Evolutionary conservation across 2,888 invertebrate species (phyloP), one percentile per base, ranked within the genome.

Genomic region (Melangyna quadrimaculata): DNA sequence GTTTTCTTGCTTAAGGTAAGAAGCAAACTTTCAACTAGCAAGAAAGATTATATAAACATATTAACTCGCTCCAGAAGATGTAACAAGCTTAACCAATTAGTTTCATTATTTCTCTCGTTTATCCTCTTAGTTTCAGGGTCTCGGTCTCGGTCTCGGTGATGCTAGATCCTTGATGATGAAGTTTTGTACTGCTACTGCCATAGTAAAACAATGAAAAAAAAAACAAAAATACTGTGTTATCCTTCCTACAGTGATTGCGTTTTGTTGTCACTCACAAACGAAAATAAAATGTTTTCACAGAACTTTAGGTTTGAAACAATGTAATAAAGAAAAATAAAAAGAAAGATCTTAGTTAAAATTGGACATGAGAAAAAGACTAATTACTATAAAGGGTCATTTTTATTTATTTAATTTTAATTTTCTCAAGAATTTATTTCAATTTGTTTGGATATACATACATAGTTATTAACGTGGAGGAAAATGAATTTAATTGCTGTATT

Each of bases 1-100:
- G 22, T 51, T 14, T 51, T 24, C 45, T 5, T 45, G 45, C 19
- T 1, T 19, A 19, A 9, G 10, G 10, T n/a, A n/a, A n/a, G n/a
- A 1, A 19, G 10, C 19, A n/a, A n/a, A 45, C 43, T 43, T 43
- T 43, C 43, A 17, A 3, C 8, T 9, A 45, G 4, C 10, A 45
- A 19, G 45, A 19, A n/a, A n/a, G n/a, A 7, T 43, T 17, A 45
- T 45, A 27, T 43, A 63, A 43, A 63, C 43, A 24, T 43, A 63
- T 63, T 45, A 65, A 45, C 65, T 45, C 29, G 65, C 29, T 65
- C 19, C 19, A 32, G 32, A 22, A 29, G 32, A 65, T 19, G 19
- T 65, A 65, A 65, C 65, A 45, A 65, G 65, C 65, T 65, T 65
- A 45, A 65, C 65, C 45, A 65, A 65, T 65, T 65, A 65, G 12